phyloP scores from a whole-genome alignment of 1,140 invertebrate species.

The Bombus turneri region DNA sequence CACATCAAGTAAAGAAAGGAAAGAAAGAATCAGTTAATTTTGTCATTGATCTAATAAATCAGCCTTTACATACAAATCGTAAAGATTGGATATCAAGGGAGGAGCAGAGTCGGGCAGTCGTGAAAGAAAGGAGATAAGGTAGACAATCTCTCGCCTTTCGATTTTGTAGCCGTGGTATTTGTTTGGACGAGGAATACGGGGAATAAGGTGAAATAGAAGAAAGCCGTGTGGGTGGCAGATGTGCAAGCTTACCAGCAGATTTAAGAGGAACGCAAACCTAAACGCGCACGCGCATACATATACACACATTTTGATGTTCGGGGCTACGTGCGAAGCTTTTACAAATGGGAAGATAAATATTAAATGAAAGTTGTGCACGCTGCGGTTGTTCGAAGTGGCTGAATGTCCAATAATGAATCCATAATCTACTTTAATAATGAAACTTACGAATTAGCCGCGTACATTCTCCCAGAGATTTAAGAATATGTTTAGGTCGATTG shows the following conservation, averaged over 20 bases:
- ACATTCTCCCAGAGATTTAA: not conserved
- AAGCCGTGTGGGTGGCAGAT: conserved; percentile 31
- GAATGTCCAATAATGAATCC: conserved; percentile 55
- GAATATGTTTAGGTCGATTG: not conserved
- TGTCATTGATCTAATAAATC: not conserved
- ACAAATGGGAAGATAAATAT: conserved; percentile 43
- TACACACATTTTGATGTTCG: conserved; percentile 1
- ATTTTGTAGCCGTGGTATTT: conserved; percentile 28
- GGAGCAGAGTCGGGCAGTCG: not conserved
- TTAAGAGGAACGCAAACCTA: conserved; percentile 26
- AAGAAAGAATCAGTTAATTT: not conserved
- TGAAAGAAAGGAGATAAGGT: conserved; percentile 22
- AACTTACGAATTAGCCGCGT: not conserved
- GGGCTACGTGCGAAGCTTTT: not conserved
- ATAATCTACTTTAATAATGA: conserved; percentile 57
- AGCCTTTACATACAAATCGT: not conserved
- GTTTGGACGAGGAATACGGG: conserved; percentile 20
- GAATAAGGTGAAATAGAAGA: conserved; percentile 41
- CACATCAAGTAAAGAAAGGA: not conserved
- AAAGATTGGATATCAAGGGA: conserved; percentile 8
- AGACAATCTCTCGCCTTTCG: conserved; percentile 2
- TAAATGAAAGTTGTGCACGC: conserved; percentile 47
- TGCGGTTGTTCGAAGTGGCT: not conserved
- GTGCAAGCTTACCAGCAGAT: conserved; percentile 33
- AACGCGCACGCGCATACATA: not conserved